Percentiles rank a stretch among this genome's conserved stretches.
phyloP scores from a whole-genome alignment of 2,797 vertebrate genomes.

The Chloroceryle inda region DNA sequence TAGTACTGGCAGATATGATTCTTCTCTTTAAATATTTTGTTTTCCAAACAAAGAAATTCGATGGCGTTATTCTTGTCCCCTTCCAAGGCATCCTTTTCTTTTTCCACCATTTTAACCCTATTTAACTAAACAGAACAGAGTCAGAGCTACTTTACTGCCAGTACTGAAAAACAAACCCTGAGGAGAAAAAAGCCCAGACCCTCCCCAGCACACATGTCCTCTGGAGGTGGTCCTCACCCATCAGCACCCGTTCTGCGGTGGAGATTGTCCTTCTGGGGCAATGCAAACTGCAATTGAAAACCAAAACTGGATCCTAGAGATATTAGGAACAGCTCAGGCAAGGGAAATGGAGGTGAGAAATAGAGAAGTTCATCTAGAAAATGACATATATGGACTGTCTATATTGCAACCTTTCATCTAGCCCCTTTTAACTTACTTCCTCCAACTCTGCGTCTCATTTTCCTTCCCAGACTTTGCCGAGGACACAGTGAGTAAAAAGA shows the following conservation, averaged over 20 bases:
- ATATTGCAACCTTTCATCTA: neutral
- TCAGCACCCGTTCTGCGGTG: neutral
- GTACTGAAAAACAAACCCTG: neutral
- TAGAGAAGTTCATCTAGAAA: neutral
- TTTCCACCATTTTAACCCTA: constrained; percentile 96
- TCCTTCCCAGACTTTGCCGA: neutral
- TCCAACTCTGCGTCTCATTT: neutral
- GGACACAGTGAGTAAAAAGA: fast-evolving
- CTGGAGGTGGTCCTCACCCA: neutral
- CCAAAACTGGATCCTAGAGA: neutral
- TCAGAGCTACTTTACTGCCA: neutral
- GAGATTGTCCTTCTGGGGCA: neutral
- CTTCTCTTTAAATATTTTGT: constrained; percentile 92
- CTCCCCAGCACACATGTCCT: fast-evolving
- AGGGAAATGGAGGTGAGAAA: neutral
- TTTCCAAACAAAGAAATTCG: constrained; percentile 93
- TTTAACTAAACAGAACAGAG: constrained; percentile 86
- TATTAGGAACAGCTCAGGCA: neutral
- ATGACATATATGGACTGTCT: neutral
- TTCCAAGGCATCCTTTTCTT: constrained; percentile 95
- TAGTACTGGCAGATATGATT: constrained; percentile 92
- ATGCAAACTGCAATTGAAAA: neutral
- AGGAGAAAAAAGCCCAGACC: neutral
- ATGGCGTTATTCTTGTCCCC: constrained; percentile 93
- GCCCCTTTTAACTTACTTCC: neutral